Percentiles rank a stretch among this genome's conserved stretches.
phyloP scores from a whole-genome alignment of 2,113 vertebrate genomes.

The Motacilla tschutschensis region DNA sequence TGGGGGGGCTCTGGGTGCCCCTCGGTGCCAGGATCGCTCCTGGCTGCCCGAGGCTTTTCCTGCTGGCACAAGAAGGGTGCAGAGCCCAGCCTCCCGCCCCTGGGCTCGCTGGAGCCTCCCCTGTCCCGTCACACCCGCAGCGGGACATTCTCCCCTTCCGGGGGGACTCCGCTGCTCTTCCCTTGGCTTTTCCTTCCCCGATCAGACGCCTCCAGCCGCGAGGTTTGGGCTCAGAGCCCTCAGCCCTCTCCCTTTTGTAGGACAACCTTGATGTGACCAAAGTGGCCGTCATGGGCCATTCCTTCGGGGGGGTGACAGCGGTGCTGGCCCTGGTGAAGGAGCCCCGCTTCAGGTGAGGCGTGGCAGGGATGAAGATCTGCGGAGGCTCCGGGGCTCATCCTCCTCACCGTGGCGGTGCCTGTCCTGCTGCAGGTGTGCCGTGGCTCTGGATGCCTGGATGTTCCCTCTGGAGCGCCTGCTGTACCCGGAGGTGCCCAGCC shows the following conservation, averaged over 20 bases:
- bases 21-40: not conserved
- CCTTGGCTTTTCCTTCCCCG: not conserved
- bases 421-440: constrained; percentile 61
- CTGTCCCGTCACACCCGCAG: accelerated
- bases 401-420: accelerated
- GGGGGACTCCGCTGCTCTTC: not conserved
- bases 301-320: constrained; percentile 74
- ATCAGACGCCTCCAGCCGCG: not conserved
- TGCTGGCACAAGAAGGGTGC: not conserved
- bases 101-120: too few species aligned
- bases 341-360: constrained; percentile 62
- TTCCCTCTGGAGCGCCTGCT: constrained; percentile 72
- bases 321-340: constrained; percentile 73
- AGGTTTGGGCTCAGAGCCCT: not conserved
- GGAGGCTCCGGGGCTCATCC: not conserved
- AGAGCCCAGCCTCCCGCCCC: not conserved
- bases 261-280: constrained; percentile 59
- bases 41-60: not conserved
- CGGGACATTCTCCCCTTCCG: not conserved
- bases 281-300: constrained; percentile 75
- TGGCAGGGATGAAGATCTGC: accelerated
- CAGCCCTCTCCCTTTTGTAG: constrained; percentile 40
- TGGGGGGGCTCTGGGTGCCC: not conserved
- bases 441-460: constrained; percentile 81
- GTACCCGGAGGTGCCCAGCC: constrained; percentile 62